Percentiles rank a stretch among this genome's conserved stretches.
These are phyloP conservation scores for Motacilla alba DNA, from an alignment of 2,113 vertebrate species.

Conservation along the genomic window DNA sequence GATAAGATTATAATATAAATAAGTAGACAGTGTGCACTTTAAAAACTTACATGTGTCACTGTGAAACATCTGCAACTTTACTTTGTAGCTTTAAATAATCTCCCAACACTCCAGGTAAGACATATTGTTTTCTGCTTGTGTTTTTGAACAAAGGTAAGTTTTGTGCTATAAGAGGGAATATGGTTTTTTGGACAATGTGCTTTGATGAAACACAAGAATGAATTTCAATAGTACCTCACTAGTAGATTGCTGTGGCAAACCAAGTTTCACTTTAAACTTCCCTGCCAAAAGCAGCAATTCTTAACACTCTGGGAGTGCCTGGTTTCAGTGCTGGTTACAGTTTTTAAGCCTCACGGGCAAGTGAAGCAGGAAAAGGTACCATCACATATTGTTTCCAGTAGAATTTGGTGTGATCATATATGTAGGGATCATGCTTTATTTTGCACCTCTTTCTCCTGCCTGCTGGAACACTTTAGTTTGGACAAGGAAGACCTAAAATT, in stretches of 20 bases:
- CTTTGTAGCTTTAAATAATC: slow-evolving; percentile 16
- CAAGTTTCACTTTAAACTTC: not conserved
- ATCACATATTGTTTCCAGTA: not conserved
- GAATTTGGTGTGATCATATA: not conserved
- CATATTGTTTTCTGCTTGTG: not conserved
- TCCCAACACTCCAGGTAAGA: not conserved
- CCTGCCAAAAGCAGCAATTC: not conserved
- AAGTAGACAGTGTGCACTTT: not conserved
- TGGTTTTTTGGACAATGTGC: not conserved
- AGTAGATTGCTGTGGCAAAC: not conserved
- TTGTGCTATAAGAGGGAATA: not conserved
- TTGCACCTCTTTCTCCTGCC: not conserved
- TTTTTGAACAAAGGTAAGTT: not conserved
- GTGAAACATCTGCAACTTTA: not conserved
- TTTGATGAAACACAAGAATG: not conserved
- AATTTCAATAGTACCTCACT: not conserved
- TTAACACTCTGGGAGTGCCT: not conserved
- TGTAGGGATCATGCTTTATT: not conserved
- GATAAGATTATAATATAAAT: not conserved
- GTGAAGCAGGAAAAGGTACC: not conserved
- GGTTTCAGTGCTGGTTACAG: not conserved
- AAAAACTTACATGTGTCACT: not conserved
- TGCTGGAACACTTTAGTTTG: not conserved
- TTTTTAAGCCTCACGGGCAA: not conserved
- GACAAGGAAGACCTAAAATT: not conserved